These are phyloP conservation scores for Styela clava DNA, from an alignment of 23 tunicate species.

Conservation along the genomic window DNA sequence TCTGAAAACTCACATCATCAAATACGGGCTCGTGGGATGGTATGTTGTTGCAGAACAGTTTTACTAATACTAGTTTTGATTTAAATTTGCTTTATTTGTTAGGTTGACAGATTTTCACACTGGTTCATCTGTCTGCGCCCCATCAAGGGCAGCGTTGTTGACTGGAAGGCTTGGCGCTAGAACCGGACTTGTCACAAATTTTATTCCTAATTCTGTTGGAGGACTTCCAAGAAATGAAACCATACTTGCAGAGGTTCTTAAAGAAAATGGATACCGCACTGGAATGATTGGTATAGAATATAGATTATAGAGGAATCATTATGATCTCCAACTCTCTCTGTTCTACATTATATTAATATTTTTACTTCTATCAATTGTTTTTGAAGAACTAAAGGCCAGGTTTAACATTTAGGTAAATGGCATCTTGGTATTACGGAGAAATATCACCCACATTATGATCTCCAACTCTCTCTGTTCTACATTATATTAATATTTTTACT, in stretches of 20 bases:
- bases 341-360: too few species aligned
- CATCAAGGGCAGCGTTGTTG: slow-evolving; percentile 70
- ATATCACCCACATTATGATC: too few species aligned
- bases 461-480: not conserved
- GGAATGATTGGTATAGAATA: slow-evolving; percentile 82
- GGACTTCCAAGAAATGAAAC: slow-evolving; percentile 83
- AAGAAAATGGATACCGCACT: slow-evolving; percentile 67
- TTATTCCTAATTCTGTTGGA: slow-evolving; percentile 41
- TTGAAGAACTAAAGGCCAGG: too few species aligned
- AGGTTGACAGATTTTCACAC: slow-evolving; percentile 82
- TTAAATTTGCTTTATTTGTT: too few species aligned
- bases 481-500: not conserved
- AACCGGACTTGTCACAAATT: slow-evolving; percentile 56
- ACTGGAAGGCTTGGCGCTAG: slow-evolving; percentile 81
- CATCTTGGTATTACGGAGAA: too few species aligned
- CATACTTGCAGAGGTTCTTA: slow-evolving; percentile 64
- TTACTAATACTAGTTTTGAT: too few species aligned
- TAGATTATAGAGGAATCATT: not conserved
- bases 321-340: too few species aligned
- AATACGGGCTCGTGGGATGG: too few species aligned
- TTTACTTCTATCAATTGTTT: too few species aligned
- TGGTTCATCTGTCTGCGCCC: slow-evolving; percentile 80
- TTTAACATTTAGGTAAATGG: too few species aligned
- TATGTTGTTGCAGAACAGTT: too few species aligned
- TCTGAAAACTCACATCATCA: too few species aligned